phyloP scores from a whole-genome alignment of 2,888 invertebrate species.

The Hypena proboscidalis region DNA sequence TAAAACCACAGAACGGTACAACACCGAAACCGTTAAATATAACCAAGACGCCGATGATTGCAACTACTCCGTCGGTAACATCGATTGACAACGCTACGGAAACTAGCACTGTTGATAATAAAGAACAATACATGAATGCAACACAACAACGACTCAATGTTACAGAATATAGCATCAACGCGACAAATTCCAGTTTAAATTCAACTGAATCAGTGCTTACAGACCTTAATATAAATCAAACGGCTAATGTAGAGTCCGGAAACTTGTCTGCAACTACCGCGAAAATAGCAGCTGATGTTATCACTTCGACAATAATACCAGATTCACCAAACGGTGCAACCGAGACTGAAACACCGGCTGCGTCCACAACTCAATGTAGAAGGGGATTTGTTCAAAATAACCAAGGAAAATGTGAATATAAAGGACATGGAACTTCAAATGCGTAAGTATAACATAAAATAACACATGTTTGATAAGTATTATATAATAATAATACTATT shows the following conservation, averaged over 20 bases:
- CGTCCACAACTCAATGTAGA: slow-evolving; percentile 57
- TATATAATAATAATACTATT: no score
- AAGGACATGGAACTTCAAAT: slow-evolving; percentile 68
- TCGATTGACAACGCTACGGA: slow-evolving; percentile 39
- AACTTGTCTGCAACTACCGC: slow-evolving; percentile 22
- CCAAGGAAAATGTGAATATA: slow-evolving; percentile 73
- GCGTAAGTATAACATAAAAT: slow-evolving; percentile 61
- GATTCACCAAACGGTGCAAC: slow-evolving; percentile 26
- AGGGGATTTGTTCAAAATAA: slow-evolving; percentile 70
- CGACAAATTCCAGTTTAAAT: background rate
- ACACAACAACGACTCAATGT: background rate
- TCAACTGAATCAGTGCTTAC: background rate
- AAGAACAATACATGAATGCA: background rate
- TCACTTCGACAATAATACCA: slow-evolving; percentile 21
- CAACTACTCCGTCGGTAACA: slow-evolving; percentile 39
- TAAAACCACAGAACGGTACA: slow-evolving; percentile 85
- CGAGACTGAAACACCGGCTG: slow-evolving; percentile 22
- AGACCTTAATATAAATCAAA: background rate
- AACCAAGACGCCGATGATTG: slow-evolving; percentile 50
- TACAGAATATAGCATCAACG: background rate
- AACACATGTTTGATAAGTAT: no score
- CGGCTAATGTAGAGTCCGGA: slow-evolving; percentile 3
- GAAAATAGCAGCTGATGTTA: slow-evolving; percentile 11
- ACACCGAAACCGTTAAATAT: slow-evolving; percentile 71
- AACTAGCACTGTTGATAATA: background rate